Percentiles rank a stretch among this genome's conserved stretches.
Conservation (phyloP, 2,888 invertebrate genomes). For the Drosophila testacea region DNA sequence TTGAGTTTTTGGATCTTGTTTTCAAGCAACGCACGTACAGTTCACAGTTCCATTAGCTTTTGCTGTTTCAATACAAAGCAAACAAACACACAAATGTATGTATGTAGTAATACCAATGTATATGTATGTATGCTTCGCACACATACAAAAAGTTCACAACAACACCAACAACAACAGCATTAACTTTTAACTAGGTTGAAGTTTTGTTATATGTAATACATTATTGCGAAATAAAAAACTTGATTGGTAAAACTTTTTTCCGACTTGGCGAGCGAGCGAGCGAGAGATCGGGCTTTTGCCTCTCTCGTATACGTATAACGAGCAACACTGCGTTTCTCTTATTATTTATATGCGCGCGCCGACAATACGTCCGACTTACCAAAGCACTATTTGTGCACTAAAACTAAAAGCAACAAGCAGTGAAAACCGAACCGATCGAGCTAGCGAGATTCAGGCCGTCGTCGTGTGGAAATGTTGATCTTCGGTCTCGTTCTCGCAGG, state of each 20-base stretch:
- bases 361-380: conserved; percentile 53
- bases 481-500: conserved; percentile 53
- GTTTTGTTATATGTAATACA: conserved; percentile 78
- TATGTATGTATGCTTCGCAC: conserved; percentile 50
- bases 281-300: conserved; percentile 65
- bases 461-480: conserved; percentile 45
- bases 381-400: conserved; percentile 65
- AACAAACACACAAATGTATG: conserved; percentile 52
- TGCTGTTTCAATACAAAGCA: conserved; percentile 63
- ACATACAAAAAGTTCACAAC: conserved; percentile 71
- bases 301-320: conserved; percentile 52
- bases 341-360: conserved; percentile 50
- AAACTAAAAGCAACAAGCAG: conserved; percentile 50
- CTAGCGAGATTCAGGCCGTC: conserved; percentile 45
- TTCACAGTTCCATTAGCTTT: conserved; percentile 69
- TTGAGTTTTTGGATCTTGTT: conserved; percentile 46
- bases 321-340: conserved; percentile 51
- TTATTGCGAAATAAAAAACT: conserved; percentile 81
- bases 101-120: conserved; percentile 52
- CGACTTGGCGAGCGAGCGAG: conserved; percentile 62
- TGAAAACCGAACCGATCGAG: conserved; percentile 26
- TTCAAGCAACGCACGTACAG: conserved; percentile 64
- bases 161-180: conserved; percentile 69
- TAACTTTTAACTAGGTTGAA: conserved; percentile 79
- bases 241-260: conserved; percentile 81